A percentile compares a stretch with the other conserved stretches of the same genome.
These are phyloP conservation scores for Florisuga fusca DNA, from an alignment of 2,797 vertebrate genomes.

Conservation along the genomic window DNA sequence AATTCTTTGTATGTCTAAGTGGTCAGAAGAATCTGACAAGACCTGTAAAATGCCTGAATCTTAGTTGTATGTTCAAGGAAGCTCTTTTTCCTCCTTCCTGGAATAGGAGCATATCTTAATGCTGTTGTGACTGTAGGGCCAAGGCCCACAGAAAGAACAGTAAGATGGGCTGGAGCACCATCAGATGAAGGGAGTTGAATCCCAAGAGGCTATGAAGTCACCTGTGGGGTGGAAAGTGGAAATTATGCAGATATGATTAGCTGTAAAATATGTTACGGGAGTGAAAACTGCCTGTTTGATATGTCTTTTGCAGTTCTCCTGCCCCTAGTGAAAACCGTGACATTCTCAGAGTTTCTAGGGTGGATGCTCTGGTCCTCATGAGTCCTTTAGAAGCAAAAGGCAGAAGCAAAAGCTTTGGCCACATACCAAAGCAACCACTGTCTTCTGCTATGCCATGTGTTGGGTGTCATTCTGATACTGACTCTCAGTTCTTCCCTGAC, in stretches of 20 bases:
- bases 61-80: neutral
- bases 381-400: neutral
- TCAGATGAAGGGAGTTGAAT: neutral
- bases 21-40: neutral
- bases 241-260: neutral
- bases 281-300: neutral
- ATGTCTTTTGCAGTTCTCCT: neutral
- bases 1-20: neutral
- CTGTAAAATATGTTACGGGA: neutral
- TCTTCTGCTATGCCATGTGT: neutral
- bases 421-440: fast-evolving
- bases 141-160: neutral
- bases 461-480: neutral
- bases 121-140: neutral
- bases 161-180: neutral
- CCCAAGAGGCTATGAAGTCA: neutral
- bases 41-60: neutral
- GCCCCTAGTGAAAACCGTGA: neutral
- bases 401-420: neutral
- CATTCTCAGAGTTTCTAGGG: neutral
- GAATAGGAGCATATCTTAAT: neutral
- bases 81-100: neutral
- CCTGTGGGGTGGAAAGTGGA: neutral
- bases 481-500: neutral
- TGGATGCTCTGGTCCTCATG: neutral